A percentile compares a stretch with the other conserved stretches of the same genome.
phyloP scores from a whole-genome alignment of 2,797 vertebrate genomes.

The Spinus pinus region DNA sequence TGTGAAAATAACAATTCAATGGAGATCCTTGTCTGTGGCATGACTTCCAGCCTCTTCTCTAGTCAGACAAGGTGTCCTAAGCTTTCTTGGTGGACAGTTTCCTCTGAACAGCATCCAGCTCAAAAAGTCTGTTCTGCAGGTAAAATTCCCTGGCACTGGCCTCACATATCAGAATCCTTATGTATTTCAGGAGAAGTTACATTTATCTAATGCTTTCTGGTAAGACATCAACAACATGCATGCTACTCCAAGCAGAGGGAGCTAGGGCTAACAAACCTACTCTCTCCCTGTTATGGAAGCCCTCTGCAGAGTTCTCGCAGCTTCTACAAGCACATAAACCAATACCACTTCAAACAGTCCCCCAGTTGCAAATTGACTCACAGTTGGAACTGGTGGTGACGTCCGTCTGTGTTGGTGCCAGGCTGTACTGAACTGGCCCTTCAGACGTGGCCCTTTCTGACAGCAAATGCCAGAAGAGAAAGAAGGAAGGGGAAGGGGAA shows the following conservation, averaged over 20 bases:
- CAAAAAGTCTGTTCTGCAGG: not conserved
- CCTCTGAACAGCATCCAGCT: not conserved
- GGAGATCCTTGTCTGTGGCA: not conserved
- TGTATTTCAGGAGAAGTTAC: not conserved
- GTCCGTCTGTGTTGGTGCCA: constrained; percentile 65
- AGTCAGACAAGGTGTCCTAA: not conserved
- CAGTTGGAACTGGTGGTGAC: constrained; percentile 59
- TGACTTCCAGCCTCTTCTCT: not conserved
- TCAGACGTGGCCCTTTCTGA: constrained; percentile 75
- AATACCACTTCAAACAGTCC: not conserved
- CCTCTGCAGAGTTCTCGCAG: not conserved
- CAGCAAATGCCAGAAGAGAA: constrained; percentile 67
- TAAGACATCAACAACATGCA: not conserved
- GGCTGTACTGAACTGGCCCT: constrained; percentile 67
- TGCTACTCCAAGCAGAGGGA: not conserved
- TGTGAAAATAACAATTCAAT: not conserved
- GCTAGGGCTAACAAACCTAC: not conserved
- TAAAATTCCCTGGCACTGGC: not conserved
- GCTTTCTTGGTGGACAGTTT: not conserved
- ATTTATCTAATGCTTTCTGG: not conserved
- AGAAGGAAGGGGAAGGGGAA: not conserved
- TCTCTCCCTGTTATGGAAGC: not conserved
- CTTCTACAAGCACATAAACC: not conserved
- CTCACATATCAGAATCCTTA: not conserved
- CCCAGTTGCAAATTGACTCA: constrained; percentile 64